Evolutionary conservation across 2,113 vertebrate genomes (phyloP).

Genomic region (Apodemus sylvaticus): DNA sequence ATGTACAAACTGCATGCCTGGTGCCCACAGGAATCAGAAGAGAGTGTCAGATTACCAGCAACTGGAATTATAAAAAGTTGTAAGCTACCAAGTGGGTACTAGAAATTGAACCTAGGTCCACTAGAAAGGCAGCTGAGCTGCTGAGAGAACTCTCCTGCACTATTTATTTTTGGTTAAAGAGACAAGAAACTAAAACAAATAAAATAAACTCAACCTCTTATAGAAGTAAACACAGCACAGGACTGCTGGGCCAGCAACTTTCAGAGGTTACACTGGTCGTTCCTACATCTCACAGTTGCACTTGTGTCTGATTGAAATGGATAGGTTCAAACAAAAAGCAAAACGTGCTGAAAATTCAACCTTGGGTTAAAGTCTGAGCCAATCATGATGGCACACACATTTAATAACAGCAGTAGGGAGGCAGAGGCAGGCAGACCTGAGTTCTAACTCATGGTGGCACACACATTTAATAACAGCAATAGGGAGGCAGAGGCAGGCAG

Average conservation of each 20-base stretch:
- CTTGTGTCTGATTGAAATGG: background rate
- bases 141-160: background rate
- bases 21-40: background rate
- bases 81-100: background rate
- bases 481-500: too few species aligned
- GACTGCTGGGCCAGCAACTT: background rate
- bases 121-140: background rate
- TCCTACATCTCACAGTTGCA: background rate
- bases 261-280: background rate
- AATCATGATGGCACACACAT: too few species aligned
- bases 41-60: background rate
- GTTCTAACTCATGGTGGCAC: too few species aligned
- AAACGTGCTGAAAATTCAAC: background rate
- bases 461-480: too few species aligned
- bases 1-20: too few species aligned
- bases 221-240: background rate
- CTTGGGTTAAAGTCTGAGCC: background rate
- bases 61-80: background rate
- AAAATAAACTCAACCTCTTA: background rate
- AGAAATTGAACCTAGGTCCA: background rate
- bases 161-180: constrained; percentile 14
- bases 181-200: background rate
- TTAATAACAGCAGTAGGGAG: too few species aligned
- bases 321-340: background rate
- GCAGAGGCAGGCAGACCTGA: too few species aligned